Conservation (phyloP, 2,113 vertebrate genomes). For the Artemisiospiza belli region DNA sequence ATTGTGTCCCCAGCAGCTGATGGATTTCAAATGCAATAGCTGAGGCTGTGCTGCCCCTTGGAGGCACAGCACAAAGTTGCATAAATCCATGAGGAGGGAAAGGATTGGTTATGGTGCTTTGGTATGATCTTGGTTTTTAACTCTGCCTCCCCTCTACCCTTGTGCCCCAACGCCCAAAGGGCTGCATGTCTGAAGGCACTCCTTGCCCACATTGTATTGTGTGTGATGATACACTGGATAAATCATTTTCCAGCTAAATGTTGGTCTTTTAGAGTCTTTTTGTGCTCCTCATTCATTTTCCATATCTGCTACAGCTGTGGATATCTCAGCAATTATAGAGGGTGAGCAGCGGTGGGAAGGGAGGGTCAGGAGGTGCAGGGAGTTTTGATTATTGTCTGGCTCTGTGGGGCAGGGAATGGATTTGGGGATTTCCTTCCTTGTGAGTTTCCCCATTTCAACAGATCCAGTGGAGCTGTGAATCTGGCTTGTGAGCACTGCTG, state of each 20-base stretch:
- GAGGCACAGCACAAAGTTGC: slow-evolving; percentile 8
- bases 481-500: neutral
- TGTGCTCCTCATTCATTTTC: neutral
- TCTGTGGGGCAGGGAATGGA: neutral
- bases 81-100: neutral
- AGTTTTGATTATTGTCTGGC: neutral
- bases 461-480: neutral
- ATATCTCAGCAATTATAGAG: neutral
- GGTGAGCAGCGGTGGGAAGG: neutral
- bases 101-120: neutral
- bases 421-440: neutral
- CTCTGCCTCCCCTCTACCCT: neutral
- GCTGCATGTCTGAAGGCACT: neutral
- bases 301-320: neutral
- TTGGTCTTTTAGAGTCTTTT: neutral
- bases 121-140: neutral
- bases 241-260: neutral
- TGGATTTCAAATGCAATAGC: neutral
- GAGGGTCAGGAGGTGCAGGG: neutral
- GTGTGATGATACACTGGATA: neutral
- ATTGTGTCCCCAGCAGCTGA: neutral
- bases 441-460: neutral
- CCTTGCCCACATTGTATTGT: neutral
- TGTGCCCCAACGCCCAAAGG: neutral
- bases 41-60: slow-evolving; percentile 23